Evolutionary conservation across 2,113 vertebrate species (phyloP).

Genomic region (Larimichthys polyactis): DNA sequence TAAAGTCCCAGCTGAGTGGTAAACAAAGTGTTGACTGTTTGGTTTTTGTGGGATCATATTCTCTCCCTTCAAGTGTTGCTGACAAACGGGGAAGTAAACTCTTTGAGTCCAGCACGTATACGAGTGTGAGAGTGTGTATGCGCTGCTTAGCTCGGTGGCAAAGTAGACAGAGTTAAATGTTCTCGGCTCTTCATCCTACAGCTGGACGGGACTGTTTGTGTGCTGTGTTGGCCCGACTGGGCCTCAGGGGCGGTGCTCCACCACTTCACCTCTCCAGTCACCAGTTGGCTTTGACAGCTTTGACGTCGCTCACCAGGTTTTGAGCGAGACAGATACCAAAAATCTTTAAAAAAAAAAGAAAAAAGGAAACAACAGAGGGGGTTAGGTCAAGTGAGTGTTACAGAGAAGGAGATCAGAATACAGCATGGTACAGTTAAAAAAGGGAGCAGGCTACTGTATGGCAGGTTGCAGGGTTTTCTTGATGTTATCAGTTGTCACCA

Average conservation of each 20-base stretch:
- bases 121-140: slow-evolving; percentile 19
- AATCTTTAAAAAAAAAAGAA: slow-evolving; percentile 82
- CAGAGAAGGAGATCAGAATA: background rate
- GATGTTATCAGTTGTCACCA: slow-evolving; percentile 47
- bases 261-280: slow-evolving; percentile 76
- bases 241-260: slow-evolving; percentile 2
- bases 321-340: slow-evolving; percentile 94
- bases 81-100: slow-evolving; percentile 38
- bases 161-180: slow-evolving; percentile 35
- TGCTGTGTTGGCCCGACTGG: slow-evolving; percentile 38
- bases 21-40: slow-evolving; percentile 64
- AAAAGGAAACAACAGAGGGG: slow-evolving; percentile 45
- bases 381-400: background rate
- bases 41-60: slow-evolving; percentile 44
- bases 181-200: slow-evolving; percentile 25
- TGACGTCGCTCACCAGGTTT: slow-evolving; percentile 91
- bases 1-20: slow-evolving; percentile 65
- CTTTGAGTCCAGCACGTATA: slow-evolving; percentile 19
- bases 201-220: slow-evolving; percentile 41
- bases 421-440: background rate
- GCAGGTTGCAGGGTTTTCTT: background rate
- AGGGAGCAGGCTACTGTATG: background rate
- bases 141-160: slow-evolving; percentile 49
- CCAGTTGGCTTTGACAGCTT: slow-evolving; percentile 93
- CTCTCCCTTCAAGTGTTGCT: slow-evolving; percentile 41